Evolutionary conservation across 2,797 vertebrate genomes (phyloP).

Genomic region (Crax fasciolata): DNA sequence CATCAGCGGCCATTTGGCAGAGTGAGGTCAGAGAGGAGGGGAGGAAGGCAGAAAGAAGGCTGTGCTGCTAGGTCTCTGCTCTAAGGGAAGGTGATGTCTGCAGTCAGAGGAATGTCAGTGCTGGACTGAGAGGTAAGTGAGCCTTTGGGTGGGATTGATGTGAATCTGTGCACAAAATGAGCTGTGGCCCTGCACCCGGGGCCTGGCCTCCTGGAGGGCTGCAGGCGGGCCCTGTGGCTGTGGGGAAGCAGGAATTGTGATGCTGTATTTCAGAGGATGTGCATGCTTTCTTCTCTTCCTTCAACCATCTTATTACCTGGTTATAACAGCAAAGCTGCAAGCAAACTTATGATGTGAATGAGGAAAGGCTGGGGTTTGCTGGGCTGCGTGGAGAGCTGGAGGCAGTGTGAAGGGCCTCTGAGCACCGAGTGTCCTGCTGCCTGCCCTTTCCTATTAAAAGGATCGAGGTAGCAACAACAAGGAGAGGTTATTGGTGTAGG

Average conservation of each 20-base stretch:
- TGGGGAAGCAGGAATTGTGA: not conserved
- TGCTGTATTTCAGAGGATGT: not conserved
- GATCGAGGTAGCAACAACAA: not conserved
- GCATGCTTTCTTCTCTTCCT: rapidly evolving
- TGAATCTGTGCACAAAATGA: not conserved
- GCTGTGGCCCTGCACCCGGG: not conserved
- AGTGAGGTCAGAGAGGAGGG: not conserved
- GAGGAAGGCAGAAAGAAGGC: rapidly evolving
- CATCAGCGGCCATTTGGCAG: not conserved
- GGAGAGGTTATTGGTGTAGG: not conserved
- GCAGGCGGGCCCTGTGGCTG: not conserved
- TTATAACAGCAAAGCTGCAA: not conserved
- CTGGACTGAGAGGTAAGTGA: not conserved
- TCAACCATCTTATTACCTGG: not conserved
- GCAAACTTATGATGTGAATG: not conserved
- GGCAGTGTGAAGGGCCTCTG: not conserved
- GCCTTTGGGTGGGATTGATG: rapidly evolving
- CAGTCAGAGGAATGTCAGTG: rapidly evolving
- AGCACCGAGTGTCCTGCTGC: not conserved
- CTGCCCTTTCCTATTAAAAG: not conserved
- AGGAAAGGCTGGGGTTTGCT: not conserved
- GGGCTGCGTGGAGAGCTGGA: not conserved
- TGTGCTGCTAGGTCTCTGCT: rapidly evolving
- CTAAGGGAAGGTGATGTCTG: rapidly evolving
- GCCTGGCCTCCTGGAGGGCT: not conserved